phyloP scores from a whole-genome alignment of 2,888 invertebrate species.

The Sesia bembeciformis region DNA sequence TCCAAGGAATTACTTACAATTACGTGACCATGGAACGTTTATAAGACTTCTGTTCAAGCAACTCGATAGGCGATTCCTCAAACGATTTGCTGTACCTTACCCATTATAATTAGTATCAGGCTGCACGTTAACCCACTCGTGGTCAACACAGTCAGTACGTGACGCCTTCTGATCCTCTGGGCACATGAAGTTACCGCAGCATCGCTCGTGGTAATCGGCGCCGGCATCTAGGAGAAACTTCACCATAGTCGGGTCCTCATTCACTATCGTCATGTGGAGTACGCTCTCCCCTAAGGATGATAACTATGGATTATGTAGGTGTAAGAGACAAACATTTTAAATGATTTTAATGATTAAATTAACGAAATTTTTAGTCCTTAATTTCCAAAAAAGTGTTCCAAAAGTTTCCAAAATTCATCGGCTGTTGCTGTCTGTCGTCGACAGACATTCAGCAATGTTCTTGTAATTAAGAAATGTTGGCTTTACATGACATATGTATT shows the following conservation, averaged over 20 bases:
- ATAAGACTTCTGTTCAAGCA: too few species aligned
- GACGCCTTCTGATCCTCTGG: constrained; percentile 98
- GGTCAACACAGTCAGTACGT: constrained; percentile 88
- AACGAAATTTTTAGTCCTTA: too few species aligned
- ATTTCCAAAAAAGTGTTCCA: too few species aligned
- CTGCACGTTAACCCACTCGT: constrained; percentile 92
- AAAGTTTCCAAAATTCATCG: too few species aligned
- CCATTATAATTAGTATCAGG: constrained; percentile 89
- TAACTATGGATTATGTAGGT: neutral
- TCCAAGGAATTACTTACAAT: too few species aligned
- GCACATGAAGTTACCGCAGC: constrained; percentile 96
- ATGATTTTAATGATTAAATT: too few species aligned
- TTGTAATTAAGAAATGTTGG: too few species aligned
- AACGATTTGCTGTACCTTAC: constrained; percentile 41
- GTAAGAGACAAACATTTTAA: too few species aligned
- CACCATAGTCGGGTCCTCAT: constrained; percentile 98
- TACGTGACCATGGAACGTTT: too few species aligned
- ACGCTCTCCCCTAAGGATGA: constrained; percentile 87
- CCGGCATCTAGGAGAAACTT: constrained; percentile 94
- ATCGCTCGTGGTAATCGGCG: constrained; percentile 93
- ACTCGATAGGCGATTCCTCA: too few species aligned
- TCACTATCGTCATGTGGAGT: constrained; percentile 97
- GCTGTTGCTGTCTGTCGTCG: neutral
- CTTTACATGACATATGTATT: too few species aligned
- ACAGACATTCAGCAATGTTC: too few species aligned